Base-by-base conservation (phyloP, 2,113 vertebrate species). In the Coptodon bakossiorum region DNA sequence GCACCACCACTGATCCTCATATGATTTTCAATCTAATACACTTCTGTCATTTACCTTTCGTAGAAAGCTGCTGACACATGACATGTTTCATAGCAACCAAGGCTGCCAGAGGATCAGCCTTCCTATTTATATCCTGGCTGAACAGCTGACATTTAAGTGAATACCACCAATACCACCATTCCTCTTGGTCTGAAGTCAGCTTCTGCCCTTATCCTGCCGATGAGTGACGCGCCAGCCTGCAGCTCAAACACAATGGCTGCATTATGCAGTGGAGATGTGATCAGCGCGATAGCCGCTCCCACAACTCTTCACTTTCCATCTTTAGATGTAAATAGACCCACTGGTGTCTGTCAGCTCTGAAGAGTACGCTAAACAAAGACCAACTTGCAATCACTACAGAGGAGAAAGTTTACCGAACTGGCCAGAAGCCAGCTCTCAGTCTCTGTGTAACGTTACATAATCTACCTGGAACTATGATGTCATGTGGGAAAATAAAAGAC, bases 111-210 rank as follows among this genome's bases (percentile, higher is more conserved):
- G 83, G 85, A 86, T 79, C 84, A 87, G 43, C 52, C 11, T 31
- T 59, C 76, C 90, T 96, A 95, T 96, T 95, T 90, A 94, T 96
- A 97, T 87, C 50, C 24, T 6, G 45, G 63, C 27, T 10, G 63
- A 93, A 91, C 96, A 96, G 95, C 94, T 96, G 96, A 94, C 96
- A 93, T 94, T 91, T 93, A 90, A 61, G 79, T 80, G 91, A 95
- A 95, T 91, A 88, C 90, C 89, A 92, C 85, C 93, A 93, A 87
- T 91, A 94, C 90, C 92, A 68, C 90, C 94, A 91, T 94, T 92
- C 94, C 92, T 87, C 78, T 78, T 81, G 53, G 90, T 91, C 90
- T 93, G 92, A 95, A 93, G 94, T 93, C 90, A 93, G 85, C 83
- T 27, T 82, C 91, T 85, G 87, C 87, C 90, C 92, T 94, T 93